Percentiles rank a stretch among this genome's conserved stretches.
phyloP scores from a whole-genome alignment of 30 jellyfish, hydroid and myxozoan species.

The Nemopilema nomurai region DNA sequence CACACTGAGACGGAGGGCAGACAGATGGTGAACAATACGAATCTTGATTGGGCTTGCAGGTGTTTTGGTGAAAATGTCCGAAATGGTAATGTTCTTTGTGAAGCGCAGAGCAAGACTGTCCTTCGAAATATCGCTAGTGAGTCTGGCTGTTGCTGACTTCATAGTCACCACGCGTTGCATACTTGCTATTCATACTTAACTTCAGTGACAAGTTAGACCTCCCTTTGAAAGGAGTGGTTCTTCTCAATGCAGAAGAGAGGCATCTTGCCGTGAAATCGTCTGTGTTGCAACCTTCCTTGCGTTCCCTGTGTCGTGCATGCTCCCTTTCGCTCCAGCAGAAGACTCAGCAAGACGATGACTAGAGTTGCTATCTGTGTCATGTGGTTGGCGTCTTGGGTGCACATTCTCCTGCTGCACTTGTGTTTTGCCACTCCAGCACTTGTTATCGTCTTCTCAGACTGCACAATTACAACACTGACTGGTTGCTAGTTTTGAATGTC shows the following conservation, averaged over 20 bases:
- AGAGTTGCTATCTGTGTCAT: background rate
- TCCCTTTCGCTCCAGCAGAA: background rate
- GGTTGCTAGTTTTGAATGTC: background rate
- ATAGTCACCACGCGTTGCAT: background rate
- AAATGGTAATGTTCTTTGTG: background rate
- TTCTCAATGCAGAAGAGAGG: background rate
- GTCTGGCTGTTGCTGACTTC: constrained; percentile 2
- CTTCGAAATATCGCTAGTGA: background rate
- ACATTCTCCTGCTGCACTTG: background rate
- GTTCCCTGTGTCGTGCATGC: background rate
- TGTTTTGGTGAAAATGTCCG: background rate
- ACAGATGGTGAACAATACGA: background rate
- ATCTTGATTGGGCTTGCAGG: background rate
- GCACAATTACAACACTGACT: background rate
- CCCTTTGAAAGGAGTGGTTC: background rate
- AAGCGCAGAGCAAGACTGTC: background rate
- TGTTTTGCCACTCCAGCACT: background rate
- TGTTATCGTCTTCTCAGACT: background rate
- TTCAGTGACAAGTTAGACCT: background rate
- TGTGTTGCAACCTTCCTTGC: too few relatives aligned
- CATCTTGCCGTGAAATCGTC: background rate
- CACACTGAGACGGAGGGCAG: background rate
- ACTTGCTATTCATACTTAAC: background rate
- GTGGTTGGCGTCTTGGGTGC: background rate
- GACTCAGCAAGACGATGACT: background rate